These are phyloP conservation scores for Portunus trituberculatus DNA, from an alignment of 1,140 invertebrate species.

Conservation along the genomic window DNA sequence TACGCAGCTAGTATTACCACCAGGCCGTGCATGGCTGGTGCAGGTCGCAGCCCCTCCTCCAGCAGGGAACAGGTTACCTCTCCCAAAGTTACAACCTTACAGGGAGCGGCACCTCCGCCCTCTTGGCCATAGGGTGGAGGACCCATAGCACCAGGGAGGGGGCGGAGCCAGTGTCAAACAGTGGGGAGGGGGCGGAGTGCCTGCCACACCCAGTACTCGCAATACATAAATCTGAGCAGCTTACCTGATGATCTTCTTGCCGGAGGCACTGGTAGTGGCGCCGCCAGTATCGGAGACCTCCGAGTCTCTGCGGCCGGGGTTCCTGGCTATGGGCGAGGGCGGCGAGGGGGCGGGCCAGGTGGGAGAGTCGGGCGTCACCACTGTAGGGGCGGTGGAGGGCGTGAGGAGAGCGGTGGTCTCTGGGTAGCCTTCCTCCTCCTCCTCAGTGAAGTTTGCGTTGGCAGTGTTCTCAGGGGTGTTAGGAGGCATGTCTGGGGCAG, in stretches of 20 bases:
- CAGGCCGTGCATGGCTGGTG: too few species aligned
- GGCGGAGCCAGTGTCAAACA: too few species aligned
- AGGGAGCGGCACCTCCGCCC: too few species aligned
- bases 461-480: slow-evolving; percentile 35
- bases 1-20: too few species aligned
- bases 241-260: slow-evolving; percentile 66
- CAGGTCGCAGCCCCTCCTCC: too few species aligned
- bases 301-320: neutral
- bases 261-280: neutral
- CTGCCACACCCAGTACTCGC: neutral
- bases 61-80: too few species aligned
- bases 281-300: neutral
- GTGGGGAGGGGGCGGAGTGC: too few species aligned
- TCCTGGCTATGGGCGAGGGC: slow-evolving; percentile 43
- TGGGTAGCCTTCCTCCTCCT: neutral
- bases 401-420: slow-evolving; percentile 36
- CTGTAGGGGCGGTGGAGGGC: neutral
- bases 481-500: slow-evolving; percentile 22
- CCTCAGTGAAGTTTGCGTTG: neutral
- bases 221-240: neutral
- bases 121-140: neutral
- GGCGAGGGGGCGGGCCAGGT: slow-evolving; percentile 22
- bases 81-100: neutral
- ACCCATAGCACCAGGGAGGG: neutral
- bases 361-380: neutral